Evolutionary conservation across 2,888 invertebrate genomes (phyloP).

Genomic region (Beris chalybata): DNA sequence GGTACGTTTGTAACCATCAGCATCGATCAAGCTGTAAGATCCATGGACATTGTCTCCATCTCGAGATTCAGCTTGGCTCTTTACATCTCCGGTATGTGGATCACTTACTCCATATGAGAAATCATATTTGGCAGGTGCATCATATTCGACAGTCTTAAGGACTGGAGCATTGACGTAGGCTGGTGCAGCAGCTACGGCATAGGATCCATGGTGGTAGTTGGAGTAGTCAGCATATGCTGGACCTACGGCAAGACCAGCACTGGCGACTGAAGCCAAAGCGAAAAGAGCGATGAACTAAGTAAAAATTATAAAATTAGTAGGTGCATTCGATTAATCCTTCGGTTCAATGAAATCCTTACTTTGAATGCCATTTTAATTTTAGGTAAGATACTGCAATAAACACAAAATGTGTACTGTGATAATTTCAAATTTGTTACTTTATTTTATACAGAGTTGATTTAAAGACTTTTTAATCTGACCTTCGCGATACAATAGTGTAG

Average conservation of each 20-base stretch:
- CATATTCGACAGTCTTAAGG: constrained; percentile 42
- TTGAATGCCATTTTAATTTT: constrained; percentile 30
- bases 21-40: constrained; percentile 59
- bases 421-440: too few relatives aligned
- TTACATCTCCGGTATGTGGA: constrained; percentile 60
- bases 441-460: too few relatives aligned
- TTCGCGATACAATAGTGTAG: too few relatives aligned
- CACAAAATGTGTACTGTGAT: too few relatives aligned
- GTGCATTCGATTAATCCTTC: neutral
- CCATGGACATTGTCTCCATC: constrained; percentile 60
- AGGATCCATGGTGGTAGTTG: constrained; percentile 23
- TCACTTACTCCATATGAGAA: constrained; percentile 59
- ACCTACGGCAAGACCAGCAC: constrained; percentile 29
- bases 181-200: constrained; percentile 21
- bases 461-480: too few relatives aligned
- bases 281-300: constrained; percentile 33
- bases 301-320: constrained; percentile 1
- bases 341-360: constrained; percentile 21
- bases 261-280: constrained; percentile 28
- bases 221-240: constrained; percentile 29
- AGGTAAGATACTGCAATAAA: neutral
- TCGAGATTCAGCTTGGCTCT: constrained; percentile 59
- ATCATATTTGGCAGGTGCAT: constrained; percentile 54
- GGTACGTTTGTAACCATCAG: constrained; percentile 60
- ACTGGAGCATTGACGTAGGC: neutral